Base-by-base conservation (phyloP, 2,797 vertebrate species). In the Sparidentex hasta region DNA sequence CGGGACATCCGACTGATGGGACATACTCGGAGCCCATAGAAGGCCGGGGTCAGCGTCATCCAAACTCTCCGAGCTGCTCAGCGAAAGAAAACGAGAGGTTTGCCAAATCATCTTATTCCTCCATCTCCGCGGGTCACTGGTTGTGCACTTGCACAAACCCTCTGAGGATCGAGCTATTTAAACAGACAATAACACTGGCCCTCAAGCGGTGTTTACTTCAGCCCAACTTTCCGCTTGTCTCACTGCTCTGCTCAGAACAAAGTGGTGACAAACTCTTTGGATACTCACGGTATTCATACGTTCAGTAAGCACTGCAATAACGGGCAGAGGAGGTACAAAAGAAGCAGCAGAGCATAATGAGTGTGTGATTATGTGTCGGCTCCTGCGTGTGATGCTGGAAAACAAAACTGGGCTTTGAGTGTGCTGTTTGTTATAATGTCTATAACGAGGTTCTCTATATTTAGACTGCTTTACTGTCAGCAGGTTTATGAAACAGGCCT, bases 151-250 rank as follows among this genome's bases (percentile, higher is more conserved):
- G 44, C 65, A 57, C 65, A 76, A 80, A 68, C 65, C 56, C 74
- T 83, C 74, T 70, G 77, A 78, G 84, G 75, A 81, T 12, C 72
- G 75, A 86, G 73, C 73, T 86, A 74, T 91, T 90, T 83, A 86
- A 87, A 88, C 87, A 89, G 69, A 88, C 75, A 90, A 80, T 77
- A 88, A 87, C 84, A 78, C 46, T 62, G 81, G 48, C 71, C 67
- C 68, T 80, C 47, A 67, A 65, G 74, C 54, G 48, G 76, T 88
- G 86, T 92, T 92, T 93, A 88, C 74, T 78, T 87, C 56, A 67
- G 13, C 41, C 66, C 62, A 79, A 88, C 70, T 83, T 89, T 86
- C 77, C 83, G 65, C 74, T 84, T 84, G 75, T 82, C 61, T 81
- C 21, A 29, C 46, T 44, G 56, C 71, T 86, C 50, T 46, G 44